These are phyloP conservation scores for Allygus modestus DNA, from an alignment of 2,888 invertebrate species.

Conservation along the genomic window DNA sequence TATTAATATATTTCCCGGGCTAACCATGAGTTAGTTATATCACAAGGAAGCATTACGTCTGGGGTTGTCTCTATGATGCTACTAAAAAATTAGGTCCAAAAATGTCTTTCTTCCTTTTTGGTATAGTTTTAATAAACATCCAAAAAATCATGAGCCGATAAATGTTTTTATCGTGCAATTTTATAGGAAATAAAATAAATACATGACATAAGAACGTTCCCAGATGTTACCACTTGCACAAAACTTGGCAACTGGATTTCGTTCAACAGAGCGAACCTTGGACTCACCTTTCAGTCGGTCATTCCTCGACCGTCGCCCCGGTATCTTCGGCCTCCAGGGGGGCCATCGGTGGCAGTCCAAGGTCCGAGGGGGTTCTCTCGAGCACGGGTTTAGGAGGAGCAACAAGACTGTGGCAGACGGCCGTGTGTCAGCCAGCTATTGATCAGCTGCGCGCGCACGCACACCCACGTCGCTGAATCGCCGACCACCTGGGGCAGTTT, in stretches of 20 bases:
- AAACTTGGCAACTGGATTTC: not conserved
- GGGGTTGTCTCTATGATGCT: too few species aligned
- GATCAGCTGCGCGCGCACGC: constrained; percentile 32
- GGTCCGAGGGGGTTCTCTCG: not conserved
- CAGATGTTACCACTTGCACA: not conserved
- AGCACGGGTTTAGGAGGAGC: not conserved
- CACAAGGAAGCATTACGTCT: too few species aligned
- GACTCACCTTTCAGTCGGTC: too few species aligned
- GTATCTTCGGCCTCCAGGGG: not conserved
- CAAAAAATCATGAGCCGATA: too few species aligned
- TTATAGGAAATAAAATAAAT: too few species aligned
- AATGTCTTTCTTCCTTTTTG: too few species aligned
- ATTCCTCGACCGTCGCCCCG: not conserved
- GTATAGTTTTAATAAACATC: too few species aligned
- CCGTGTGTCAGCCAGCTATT: constrained; percentile 2
- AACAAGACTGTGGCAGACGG: constrained; percentile 13
- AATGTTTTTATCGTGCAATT: too few species aligned
- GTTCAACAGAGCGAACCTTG: too few species aligned
- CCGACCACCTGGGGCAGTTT: not conserved
- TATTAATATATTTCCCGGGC: too few species aligned
- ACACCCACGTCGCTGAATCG: not conserved
- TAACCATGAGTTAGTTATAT: too few species aligned
- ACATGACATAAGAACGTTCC: not conserved
- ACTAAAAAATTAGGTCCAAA: too few species aligned
- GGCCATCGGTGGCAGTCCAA: not conserved